Evolutionary conservation across 1,140 invertebrate genomes (phyloP).

Genomic region (Arion vulgaris): DNA sequence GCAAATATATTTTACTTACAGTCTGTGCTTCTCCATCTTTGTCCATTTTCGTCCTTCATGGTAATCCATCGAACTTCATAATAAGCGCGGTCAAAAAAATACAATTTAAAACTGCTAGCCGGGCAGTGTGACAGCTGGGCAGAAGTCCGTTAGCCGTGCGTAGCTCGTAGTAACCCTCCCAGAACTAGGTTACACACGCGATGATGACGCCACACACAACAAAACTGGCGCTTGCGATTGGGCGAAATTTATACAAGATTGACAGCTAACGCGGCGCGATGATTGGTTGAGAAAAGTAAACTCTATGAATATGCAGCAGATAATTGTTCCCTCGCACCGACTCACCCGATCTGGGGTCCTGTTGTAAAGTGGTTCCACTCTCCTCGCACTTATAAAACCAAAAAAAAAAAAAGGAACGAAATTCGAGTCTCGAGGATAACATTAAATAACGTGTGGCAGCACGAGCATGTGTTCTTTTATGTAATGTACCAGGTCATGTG

Average conservation of each 20-base stretch:
- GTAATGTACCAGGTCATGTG: no score
- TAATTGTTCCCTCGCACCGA: constrained; percentile 30
- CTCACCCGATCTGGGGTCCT: background rate
- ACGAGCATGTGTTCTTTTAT: no score
- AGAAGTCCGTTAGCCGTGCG: constrained; percentile 5
- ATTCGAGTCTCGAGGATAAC: no score
- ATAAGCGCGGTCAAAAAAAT: constrained; percentile 31
- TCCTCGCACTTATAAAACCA: no score
- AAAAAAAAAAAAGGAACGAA: no score
- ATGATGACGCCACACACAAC: constrained; percentile 1
- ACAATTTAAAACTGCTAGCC: background rate
- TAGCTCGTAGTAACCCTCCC: background rate
- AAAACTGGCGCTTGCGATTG: constrained; percentile 16
- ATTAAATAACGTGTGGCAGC: no score
- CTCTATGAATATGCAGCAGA: constrained; percentile 28
- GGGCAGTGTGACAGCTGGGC: constrained; percentile 15
- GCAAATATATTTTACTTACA: constrained; percentile 10
- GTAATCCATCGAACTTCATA: constrained; percentile 36
- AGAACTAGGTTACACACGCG: constrained; percentile 34
- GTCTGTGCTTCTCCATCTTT: constrained; percentile 12
- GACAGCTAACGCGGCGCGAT: background rate
- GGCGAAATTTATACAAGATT: background rate
- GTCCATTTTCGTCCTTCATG: constrained; percentile 34
- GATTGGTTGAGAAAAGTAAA: constrained; percentile 13
- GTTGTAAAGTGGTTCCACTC: no score